These are phyloP conservation scores for Pipistrellus pipistrellus DNA, from an alignment of 2,797 vertebrate species.

Conservation along the genomic window DNA sequence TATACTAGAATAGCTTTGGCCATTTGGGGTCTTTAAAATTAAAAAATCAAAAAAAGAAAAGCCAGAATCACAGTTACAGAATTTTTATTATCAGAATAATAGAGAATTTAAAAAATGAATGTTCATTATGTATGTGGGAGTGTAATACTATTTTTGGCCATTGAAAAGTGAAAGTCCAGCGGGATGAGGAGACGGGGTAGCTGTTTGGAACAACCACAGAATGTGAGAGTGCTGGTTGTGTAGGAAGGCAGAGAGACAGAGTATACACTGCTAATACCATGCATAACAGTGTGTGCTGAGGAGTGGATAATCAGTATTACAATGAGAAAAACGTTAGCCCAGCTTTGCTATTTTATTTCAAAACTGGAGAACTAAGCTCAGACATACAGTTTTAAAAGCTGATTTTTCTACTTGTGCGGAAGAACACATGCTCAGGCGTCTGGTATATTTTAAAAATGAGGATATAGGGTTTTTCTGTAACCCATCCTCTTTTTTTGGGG, in stretches of 20 bases:
- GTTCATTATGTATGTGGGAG: neutral
- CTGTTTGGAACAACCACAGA: neutral
- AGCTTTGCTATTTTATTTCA: constrained; percentile 17
- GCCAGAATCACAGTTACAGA: neutral
- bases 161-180: neutral
- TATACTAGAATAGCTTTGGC: neutral
- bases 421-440: neutral
- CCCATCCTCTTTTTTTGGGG: neutral
- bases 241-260: neutral
- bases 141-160: neutral
- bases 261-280: neutral
- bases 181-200: neutral
- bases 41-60: neutral
- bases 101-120: neutral
- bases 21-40: neutral
- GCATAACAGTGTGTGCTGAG: neutral
- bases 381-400: neutral
- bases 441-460: constrained; percentile 3
- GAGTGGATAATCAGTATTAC: neutral
- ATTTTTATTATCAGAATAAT: constrained; percentile 12
- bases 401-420: neutral
- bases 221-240: too few relatives aligned
- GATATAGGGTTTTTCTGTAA: neutral
- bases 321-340: neutral
- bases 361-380: constrained; percentile 26